Percentiles rank a stretch among this genome's conserved stretches.
Evolutionary conservation across 2,797 vertebrate species (phyloP).

Genomic region (Ficedula albicollis): DNA sequence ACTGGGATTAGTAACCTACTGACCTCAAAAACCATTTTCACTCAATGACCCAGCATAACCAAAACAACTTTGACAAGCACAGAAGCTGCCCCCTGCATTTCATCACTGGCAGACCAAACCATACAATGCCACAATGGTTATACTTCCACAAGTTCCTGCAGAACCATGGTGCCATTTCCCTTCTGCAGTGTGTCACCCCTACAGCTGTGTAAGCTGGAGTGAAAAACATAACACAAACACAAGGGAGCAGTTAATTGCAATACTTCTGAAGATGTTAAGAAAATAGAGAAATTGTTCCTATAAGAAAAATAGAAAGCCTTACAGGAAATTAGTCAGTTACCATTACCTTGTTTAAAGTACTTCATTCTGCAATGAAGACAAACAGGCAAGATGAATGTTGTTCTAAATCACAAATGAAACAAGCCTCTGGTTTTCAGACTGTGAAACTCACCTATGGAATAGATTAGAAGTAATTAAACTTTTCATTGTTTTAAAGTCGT

Average conservation of each 20-base stretch:
- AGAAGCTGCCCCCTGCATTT: neutral
- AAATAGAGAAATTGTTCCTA: neutral
- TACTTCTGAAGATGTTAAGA: neutral
- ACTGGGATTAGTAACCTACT: fast-evolving
- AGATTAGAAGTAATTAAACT: neutral
- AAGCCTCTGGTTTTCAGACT: neutral
- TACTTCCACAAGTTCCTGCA: neutral
- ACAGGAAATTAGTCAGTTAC: neutral
- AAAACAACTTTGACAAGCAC: neutral
- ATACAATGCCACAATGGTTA: fast-evolving
- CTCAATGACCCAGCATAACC: neutral
- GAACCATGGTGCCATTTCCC: neutral
- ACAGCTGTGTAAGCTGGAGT: neutral
- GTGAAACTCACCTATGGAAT: neutral
- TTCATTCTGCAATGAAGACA: neutral
- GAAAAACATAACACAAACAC: neutral
- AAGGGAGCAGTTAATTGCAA: neutral
- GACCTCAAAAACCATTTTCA: neutral
- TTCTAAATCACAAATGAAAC: neutral
- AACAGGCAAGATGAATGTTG: neutral
- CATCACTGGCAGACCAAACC: neutral
- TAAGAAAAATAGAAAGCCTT: neutral
- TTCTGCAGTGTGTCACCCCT: neutral
- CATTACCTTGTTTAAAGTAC: neutral
- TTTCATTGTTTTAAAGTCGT: neutral